A percentile compares a stretch with the other conserved stretches of the same genome.
Evolutionary conservation across 2,797 vertebrate genomes (phyloP).

Genomic region (Aulostomus chinensis): DNA sequence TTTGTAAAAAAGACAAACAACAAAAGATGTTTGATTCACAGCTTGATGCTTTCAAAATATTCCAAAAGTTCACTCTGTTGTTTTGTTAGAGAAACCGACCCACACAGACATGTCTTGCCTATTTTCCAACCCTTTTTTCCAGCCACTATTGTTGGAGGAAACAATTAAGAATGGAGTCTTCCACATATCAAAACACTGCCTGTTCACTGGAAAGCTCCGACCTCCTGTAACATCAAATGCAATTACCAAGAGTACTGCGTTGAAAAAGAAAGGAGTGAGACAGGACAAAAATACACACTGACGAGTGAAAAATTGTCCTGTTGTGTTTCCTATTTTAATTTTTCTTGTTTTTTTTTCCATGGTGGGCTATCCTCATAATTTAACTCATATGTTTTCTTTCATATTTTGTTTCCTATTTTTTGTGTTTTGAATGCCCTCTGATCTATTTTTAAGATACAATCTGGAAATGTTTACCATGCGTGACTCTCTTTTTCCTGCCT

Average conservation of each 20-base stretch:
- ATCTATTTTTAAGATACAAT: slow-evolving; percentile 68
- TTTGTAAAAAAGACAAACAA: too few species aligned
- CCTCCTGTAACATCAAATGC: slow-evolving; percentile 7
- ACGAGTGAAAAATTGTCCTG: background rate
- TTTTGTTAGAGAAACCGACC: slow-evolving; percentile 18
- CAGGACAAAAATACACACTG: too few species aligned
- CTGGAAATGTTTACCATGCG: slow-evolving; percentile 71
- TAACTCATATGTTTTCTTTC: slow-evolving; percentile 51
- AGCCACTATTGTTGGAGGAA: slow-evolving; percentile 49
- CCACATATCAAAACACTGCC: slow-evolving; percentile 38
- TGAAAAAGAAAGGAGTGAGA: too few species aligned
- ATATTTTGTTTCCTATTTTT: slow-evolving; percentile 46
- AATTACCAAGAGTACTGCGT: too few species aligned
- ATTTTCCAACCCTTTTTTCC: slow-evolving; percentile 51
- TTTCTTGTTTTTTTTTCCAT: slow-evolving; percentile 55
- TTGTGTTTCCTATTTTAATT: too few species aligned
- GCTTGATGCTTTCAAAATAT: too few species aligned
- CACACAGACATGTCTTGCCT: slow-evolving; percentile 24
- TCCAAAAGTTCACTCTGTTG: too few species aligned
- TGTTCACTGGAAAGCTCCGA: slow-evolving; percentile 50
- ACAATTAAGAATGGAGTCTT: slow-evolving; percentile 48
- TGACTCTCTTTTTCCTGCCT: slow-evolving; percentile 55
- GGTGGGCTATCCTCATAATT: slow-evolving; percentile 42
- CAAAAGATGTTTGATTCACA: too few species aligned
- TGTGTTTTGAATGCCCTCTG: slow-evolving; percentile 35